A percentile compares a stretch with the other conserved stretches of the same genome.
Evolutionary conservation across 2,797 vertebrate genomes (phyloP).

Genomic region (Halcyon chelicuti): DNA sequence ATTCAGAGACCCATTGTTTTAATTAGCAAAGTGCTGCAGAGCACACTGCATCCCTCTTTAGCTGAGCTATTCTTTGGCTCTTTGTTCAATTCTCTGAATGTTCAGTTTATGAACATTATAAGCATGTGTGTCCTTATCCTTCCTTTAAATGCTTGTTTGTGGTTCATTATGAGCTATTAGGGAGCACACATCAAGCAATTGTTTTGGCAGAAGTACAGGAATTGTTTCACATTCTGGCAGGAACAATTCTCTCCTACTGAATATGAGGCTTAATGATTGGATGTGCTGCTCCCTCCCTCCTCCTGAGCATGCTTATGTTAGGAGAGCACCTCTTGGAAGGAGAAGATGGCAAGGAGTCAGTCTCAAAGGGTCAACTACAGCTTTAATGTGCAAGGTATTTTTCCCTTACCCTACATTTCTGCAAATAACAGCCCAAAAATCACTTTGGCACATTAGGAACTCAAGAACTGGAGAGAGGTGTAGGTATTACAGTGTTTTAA

Average conservation of each 20-base stretch:
- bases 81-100: background rate
- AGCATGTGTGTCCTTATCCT: constrained; percentile 41
- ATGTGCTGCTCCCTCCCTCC: background rate
- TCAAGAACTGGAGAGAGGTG: background rate
- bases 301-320: background rate
- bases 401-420: background rate
- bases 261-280: background rate
- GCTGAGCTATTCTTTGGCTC: background rate
- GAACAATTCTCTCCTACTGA: background rate
- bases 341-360: background rate
- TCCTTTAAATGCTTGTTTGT: constrained; percentile 65
- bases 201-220: constrained; percentile 48
- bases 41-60: background rate
- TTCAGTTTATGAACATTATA: constrained; percentile 1
- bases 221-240: constrained; percentile 44
- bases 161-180: constrained; percentile 63
- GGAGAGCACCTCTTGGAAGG: background rate
- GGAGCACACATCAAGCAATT: constrained; percentile 23
- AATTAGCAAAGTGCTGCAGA: background rate
- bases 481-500: background rate
- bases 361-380: background rate
- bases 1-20: background rate
- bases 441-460: background rate
- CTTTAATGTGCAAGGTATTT: background rate
- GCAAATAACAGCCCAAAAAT: background rate